A percentile compares a stretch with the other conserved stretches of the same genome.
Conservation (phyloP, 2,797 vertebrate species). For the Alfaro cultratus region DNA sequence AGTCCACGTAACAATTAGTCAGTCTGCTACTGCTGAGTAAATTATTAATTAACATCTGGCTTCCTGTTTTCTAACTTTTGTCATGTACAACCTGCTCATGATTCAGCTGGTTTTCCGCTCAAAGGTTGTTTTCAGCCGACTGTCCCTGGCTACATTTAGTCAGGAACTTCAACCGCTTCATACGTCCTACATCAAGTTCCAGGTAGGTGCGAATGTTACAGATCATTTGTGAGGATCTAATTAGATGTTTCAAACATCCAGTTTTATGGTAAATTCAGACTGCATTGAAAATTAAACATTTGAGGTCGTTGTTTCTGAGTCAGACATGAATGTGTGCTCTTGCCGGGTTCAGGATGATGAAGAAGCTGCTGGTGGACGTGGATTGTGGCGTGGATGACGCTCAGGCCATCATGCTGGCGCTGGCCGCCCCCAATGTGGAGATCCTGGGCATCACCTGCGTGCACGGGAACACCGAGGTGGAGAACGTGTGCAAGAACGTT, state of each 20-base stretch:
- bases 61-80: slow-evolving; percentile 6
- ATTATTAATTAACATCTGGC: slow-evolving; percentile 4
- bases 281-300: not conserved
- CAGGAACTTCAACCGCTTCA: not conserved
- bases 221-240: not conserved
- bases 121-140: slow-evolving; percentile 45
- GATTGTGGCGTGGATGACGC: slow-evolving; percentile 83
- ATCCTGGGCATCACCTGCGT: slow-evolving; percentile 81
- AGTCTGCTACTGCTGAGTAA: not conserved
- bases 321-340: not conserved
- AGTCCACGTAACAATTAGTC: not conserved
- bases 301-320: too few species aligned
- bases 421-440: slow-evolving; percentile 71
- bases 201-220: slow-evolving; percentile 29
- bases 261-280: not conserved
- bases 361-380: slow-evolving; percentile 78
- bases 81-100: not conserved
- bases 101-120: not conserved
- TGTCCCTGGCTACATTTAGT: not conserved
- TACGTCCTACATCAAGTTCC: slow-evolving; percentile 6
- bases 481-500: slow-evolving; percentile 82
- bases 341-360: slow-evolving; percentile 64
- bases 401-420: slow-evolving; percentile 82
- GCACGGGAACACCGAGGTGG: slow-evolving; percentile 79
- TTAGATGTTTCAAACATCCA: not conserved